Conservation (phyloP, 2,113 vertebrate species). For the Cervus canadensis region DNA sequence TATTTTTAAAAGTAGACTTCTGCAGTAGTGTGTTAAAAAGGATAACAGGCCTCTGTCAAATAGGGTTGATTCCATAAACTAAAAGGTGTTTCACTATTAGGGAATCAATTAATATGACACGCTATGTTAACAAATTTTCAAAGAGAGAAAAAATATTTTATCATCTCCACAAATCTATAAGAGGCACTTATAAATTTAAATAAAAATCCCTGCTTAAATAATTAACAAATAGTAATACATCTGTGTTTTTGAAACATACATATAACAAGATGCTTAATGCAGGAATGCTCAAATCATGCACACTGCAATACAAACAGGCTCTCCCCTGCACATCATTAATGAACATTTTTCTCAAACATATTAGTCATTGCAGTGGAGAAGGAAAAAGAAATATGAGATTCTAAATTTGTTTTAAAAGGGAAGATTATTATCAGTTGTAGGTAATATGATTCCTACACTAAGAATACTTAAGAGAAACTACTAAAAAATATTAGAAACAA, state of each 20-base stretch:
- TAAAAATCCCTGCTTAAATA: conserved; percentile 31
- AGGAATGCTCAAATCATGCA: neutral
- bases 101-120: neutral
- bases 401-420: neutral
- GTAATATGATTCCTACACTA: neutral
- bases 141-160: conserved; percentile 4
- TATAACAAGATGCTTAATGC: neutral
- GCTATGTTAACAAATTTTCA: neutral
- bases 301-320: neutral
- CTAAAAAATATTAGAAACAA: neutral
- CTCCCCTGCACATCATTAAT: neutral
- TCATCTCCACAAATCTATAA: conserved; percentile 17
- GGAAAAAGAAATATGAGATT: neutral
- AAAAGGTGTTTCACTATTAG: neutral
- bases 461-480: neutral
- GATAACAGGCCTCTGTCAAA: neutral
- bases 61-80: neutral
- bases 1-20: neutral
- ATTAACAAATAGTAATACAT: neutral
- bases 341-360: neutral
- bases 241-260: neutral
- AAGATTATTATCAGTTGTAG: neutral
- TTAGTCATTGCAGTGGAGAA: neutral
- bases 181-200: conserved; percentile 40
- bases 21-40: neutral